Evolutionary conservation across 1,140 invertebrate genomes (phyloP).

Genomic region (Lanistes nyassanus): DNA sequence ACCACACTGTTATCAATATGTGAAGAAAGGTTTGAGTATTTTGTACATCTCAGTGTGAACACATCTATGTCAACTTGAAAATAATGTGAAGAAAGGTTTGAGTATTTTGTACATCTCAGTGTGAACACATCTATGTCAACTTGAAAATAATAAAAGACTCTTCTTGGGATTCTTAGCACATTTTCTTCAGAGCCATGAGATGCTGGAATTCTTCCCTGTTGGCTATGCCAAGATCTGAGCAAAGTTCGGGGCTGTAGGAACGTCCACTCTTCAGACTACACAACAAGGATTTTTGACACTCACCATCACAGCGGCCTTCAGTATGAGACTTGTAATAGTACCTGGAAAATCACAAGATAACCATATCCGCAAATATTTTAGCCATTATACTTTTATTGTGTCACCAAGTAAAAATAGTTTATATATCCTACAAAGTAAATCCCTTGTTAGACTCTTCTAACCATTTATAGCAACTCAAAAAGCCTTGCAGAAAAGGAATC

Average conservation of each 20-base stretch:
- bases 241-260: not conserved
- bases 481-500: not conserved
- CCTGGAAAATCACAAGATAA: conserved; percentile 5
- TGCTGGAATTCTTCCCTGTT: not conserved
- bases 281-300: not conserved
- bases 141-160: not conserved
- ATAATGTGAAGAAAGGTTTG: not conserved
- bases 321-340: conserved; percentile 12
- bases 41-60: not conserved
- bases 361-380: not conserved
- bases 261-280: conserved; percentile 4
- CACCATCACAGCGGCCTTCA: not conserved
- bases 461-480: not conserved
- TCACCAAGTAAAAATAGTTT: not conserved
- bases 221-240: not conserved
- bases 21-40: not conserved
- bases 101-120: not conserved
- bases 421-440: not conserved
- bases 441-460: not conserved
- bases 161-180: not conserved
- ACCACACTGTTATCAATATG: not conserved
- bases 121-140: conserved; percentile 5
- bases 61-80: not conserved
- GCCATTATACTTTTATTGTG: too few species aligned
- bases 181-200: not conserved